phyloP scores from a whole-genome alignment of 2,113 vertebrate genomes.

The Chinchilla lanigera region DNA sequence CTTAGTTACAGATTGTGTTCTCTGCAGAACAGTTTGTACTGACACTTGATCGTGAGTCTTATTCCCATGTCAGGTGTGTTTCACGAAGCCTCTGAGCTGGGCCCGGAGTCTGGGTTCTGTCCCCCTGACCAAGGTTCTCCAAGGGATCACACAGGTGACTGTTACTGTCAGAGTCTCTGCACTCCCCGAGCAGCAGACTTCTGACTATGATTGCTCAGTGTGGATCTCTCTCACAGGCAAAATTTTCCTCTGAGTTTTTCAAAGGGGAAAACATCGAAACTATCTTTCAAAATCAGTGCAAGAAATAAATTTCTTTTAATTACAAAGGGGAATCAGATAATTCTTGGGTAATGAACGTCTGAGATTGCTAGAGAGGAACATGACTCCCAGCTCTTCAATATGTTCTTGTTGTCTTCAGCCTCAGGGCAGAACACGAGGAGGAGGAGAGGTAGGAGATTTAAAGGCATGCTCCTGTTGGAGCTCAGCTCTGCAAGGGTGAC shows the following conservation, averaged over 20 bases:
- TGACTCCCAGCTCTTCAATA: not conserved
- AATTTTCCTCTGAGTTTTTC: not conserved
- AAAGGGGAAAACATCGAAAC: not conserved
- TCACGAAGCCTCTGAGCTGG: not conserved
- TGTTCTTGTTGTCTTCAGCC: not conserved
- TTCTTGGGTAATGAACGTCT: not conserved
- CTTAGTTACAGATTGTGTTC: not conserved
- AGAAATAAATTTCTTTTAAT: not conserved
- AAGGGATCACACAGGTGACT: not conserved
- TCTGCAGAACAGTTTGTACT: not conserved
- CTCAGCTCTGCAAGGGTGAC: not conserved
- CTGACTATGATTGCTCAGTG: not conserved
- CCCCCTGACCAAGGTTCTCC: not conserved
- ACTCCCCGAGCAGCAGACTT: not conserved
- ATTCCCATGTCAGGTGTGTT: not conserved
- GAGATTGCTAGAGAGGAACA: not conserved
- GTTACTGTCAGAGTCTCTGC: not conserved
- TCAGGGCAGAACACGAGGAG: not conserved
- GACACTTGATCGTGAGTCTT: not conserved
- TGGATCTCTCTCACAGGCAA: not conserved
- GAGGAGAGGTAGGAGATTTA: not conserved
- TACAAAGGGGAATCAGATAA: not conserved
- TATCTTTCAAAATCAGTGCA: not conserved
- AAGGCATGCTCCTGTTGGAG: not conserved
- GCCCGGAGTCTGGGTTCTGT: not conserved